phyloP scores from a whole-genome alignment of 1,140 invertebrate species.

The Brachionus rubens region DNA sequence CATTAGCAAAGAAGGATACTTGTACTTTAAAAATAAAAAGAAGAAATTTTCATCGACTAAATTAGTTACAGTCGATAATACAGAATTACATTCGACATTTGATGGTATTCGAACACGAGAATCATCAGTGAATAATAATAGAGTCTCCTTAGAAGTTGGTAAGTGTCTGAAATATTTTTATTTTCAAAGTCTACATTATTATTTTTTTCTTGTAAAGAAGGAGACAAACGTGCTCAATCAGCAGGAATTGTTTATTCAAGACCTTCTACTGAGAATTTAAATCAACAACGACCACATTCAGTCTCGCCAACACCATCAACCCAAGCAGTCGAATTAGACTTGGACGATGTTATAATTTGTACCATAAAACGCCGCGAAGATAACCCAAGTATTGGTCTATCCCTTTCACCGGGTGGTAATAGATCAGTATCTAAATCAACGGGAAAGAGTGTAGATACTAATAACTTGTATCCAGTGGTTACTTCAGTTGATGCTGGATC shows the following conservation, averaged over 20 bases:
- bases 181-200: background rate
- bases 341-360: slow-evolving; percentile 3
- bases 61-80: slow-evolving; percentile 10
- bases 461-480: background rate
- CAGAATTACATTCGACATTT: slow-evolving; percentile 14
- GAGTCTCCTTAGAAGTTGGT: slow-evolving; percentile 14
- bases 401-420: slow-evolving; percentile 18
- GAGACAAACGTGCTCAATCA: slow-evolving; percentile 26
- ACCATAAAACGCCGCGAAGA: background rate
- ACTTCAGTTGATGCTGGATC: background rate
- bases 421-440: background rate
- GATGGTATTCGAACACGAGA: background rate
- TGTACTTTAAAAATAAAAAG: slow-evolving; percentile 38
- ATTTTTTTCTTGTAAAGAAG: background rate
- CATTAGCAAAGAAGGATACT: slow-evolving; percentile 39
- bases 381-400: slow-evolving; percentile 9
- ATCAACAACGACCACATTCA: background rate
- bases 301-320: background rate
- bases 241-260: background rate
- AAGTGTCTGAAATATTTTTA: background rate
- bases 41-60: slow-evolving; percentile 37
- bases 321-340: background rate
- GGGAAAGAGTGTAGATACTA: background rate
- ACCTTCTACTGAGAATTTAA: background rate
- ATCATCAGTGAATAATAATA: slow-evolving; percentile 6